Percentiles rank a stretch among this genome's conserved stretches.
Conservation (phyloP, 2,797 vertebrate species). For the Ateles fusciceps region DNA sequence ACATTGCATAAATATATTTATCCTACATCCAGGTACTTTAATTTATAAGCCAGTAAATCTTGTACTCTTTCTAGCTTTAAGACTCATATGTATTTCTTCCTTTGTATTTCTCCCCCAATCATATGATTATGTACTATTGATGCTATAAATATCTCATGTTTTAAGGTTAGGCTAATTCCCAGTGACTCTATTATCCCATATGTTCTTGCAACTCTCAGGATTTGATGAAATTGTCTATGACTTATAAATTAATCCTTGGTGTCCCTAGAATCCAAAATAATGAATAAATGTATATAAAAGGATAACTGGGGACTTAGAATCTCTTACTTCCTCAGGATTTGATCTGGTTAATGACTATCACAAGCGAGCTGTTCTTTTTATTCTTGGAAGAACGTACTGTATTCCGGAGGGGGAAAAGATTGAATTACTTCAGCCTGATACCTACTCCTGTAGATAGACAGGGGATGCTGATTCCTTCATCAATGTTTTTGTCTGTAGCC, state of each 20-base stretch:
- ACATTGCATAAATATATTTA: neutral
- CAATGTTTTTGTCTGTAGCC: neutral
- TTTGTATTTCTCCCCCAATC: neutral
- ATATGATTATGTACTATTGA: neutral
- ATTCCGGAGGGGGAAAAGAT: neutral
- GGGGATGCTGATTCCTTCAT: neutral
- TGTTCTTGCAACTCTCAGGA: neutral
- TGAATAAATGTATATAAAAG: neutral
- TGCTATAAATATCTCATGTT: neutral
- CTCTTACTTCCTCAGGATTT: neutral
- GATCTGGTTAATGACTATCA: neutral
- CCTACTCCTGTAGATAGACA: neutral
- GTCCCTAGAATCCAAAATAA: neutral
- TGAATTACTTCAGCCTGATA: neutral
- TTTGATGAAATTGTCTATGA: neutral
- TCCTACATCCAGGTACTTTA: neutral
- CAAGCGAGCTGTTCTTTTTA: neutral
- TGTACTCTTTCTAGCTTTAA: conserved; percentile 13
- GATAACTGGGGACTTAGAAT: neutral
- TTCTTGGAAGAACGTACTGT: neutral
- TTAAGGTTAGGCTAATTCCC: neutral
- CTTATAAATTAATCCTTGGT: neutral
- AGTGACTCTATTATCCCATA: neutral
- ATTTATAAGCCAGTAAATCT: neutral
- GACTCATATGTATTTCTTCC: neutral